Conservation (phyloP, 2,888 invertebrate species). For the Pinctada fucata region DNA sequence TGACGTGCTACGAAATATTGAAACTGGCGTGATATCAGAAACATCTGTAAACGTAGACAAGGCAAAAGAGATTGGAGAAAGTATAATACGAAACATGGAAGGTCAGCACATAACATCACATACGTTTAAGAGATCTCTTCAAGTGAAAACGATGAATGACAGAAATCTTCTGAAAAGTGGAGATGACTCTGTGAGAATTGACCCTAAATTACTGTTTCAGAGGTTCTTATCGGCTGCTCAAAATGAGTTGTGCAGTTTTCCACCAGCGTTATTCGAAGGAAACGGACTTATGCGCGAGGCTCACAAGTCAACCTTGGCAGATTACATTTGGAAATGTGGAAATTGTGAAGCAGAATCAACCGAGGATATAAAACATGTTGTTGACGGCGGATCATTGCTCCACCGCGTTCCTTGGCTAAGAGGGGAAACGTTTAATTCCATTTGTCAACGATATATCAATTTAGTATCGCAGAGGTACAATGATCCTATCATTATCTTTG, state of each 20-base stretch:
- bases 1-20: slow-evolving; percentile 47
- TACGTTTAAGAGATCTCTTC: slow-evolving; percentile 36
- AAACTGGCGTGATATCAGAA: slow-evolving; percentile 49
- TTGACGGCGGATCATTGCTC: slow-evolving; percentile 48
- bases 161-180: slow-evolving; percentile 23
- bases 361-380: slow-evolving; percentile 31
- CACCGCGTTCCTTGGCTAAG: slow-evolving; percentile 37
- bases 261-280: slow-evolving; percentile 43
- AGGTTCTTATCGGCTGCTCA: slow-evolving; percentile 36
- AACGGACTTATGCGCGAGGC: slow-evolving; percentile 33
- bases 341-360: slow-evolving; percentile 9
- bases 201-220: slow-evolving; percentile 53
- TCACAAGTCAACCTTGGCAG: slow-evolving; percentile 47
- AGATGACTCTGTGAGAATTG: slow-evolving; percentile 40
- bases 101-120: slow-evolving; percentile 32
- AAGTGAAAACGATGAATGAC: slow-evolving; percentile 35
- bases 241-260: slow-evolving; percentile 40
- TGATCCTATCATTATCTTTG: too few relatives aligned
- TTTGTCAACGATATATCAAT: too few relatives aligned
- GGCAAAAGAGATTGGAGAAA: slow-evolving; percentile 4
- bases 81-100: slow-evolving; percentile 27
- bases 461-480: too few relatives aligned
- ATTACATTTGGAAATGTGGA: slow-evolving; percentile 39
- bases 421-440: slow-evolving; percentile 37
- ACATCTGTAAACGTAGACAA: slow-evolving; percentile 14